Conservation (phyloP, 2,888 invertebrate species). For the Heliconius aoede region DNA sequence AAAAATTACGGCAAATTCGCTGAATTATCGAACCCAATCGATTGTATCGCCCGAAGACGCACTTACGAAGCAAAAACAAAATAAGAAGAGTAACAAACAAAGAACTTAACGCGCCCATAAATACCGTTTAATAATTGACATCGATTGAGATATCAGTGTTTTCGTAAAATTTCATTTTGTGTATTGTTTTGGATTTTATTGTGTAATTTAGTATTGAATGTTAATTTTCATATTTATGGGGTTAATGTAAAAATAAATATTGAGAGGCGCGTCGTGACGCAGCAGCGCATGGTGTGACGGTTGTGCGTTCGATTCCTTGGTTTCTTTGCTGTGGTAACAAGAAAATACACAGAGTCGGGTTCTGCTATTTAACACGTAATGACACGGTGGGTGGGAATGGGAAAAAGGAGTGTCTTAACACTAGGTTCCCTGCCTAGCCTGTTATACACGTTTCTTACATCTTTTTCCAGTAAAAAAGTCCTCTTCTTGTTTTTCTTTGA, state of each 20-base stretch:
- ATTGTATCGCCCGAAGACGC: slow-evolving; percentile 42
- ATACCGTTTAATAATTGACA: slow-evolving; percentile 63
- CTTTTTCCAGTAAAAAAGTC: too few species aligned
- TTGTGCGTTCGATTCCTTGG: too few species aligned
- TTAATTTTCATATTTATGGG: not conserved
- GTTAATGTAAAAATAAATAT: not conserved
- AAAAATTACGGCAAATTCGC: slow-evolving; percentile 33
- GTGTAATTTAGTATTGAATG: not conserved
- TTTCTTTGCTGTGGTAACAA: too few species aligned
- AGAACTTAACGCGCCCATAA: slow-evolving; percentile 65
- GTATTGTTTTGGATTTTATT: slow-evolving; percentile 2
- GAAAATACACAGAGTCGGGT: too few species aligned
- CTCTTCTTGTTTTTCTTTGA: too few species aligned
- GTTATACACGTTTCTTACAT: too few species aligned
- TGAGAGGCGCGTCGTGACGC: not conserved
- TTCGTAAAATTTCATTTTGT: slow-evolving; percentile 46
- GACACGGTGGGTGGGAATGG: too few species aligned
- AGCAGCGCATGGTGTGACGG: too few species aligned
- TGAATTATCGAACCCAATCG: slow-evolving; percentile 33
- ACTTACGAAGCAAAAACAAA: slow-evolving; percentile 45
- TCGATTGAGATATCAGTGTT: slow-evolving; percentile 72
- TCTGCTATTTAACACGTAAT: too few species aligned
- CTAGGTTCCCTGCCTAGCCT: too few species aligned
- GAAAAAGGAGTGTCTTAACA: too few species aligned
- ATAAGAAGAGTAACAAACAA: slow-evolving; percentile 59